These are phyloP conservation scores for Plectrocnemia conspersa DNA, from an alignment of 1,140 invertebrate species.

Conservation along the genomic window DNA sequence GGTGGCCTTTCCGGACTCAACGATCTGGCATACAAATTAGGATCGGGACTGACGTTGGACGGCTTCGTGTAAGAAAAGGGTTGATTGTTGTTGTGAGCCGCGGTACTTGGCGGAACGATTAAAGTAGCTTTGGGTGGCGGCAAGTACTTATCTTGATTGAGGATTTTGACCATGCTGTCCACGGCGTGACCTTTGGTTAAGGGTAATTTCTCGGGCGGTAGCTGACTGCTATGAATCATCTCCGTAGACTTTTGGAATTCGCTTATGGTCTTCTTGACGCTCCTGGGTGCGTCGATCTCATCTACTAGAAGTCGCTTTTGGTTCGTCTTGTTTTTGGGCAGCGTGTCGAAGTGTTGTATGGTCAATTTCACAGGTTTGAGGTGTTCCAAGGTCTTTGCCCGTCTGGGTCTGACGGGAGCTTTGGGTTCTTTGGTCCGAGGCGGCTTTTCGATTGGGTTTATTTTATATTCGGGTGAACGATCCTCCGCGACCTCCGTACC, in stretches of 20 bases:
- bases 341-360: conserved; percentile 20
- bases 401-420: conserved; percentile 41
- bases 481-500: conserved; percentile 13
- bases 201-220: conserved; percentile 58
- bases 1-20: conserved; percentile 46
- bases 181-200: conserved; percentile 62
- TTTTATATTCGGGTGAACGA: conserved; percentile 38
- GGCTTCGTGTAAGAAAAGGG: conserved; percentile 70
- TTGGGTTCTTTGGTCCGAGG: conserved; percentile 45
- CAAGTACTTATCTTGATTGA: conserved; percentile 61
- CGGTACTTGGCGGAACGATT: conserved; percentile 55
- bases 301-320: conserved; percentile 44
- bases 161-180: conserved; percentile 58
- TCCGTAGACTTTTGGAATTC: conserved; percentile 50
- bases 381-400: conserved; percentile 20
- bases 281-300: conserved; percentile 42
- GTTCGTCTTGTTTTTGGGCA: conserved; percentile 45
- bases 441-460: conserved; percentile 51
- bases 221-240: conserved; percentile 64
- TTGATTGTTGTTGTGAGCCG: conserved; percentile 65
- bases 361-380: conserved; percentile 10
- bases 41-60: conserved; percentile 49
- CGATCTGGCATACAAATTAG: conserved; percentile 47
- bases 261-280: conserved; percentile 43
- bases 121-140: conserved; percentile 61